These are phyloP conservation scores for Machimus atricapillus DNA, from an alignment of 2,888 invertebrate species.

Conservation along the genomic window DNA sequence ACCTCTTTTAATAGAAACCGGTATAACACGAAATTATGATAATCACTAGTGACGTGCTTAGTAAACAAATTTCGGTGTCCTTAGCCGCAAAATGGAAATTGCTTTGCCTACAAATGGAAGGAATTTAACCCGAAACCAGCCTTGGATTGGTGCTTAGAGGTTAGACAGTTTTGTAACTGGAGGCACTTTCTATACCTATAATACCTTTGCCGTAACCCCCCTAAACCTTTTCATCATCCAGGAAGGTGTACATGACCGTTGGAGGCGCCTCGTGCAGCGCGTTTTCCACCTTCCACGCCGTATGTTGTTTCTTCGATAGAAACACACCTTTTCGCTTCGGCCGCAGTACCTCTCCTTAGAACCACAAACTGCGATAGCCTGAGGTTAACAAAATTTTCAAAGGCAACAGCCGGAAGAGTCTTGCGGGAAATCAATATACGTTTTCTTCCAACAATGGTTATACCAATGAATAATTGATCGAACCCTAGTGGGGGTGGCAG, in stretches of 20 bases:
- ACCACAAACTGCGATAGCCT: background rate
- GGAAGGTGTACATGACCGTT: background rate
- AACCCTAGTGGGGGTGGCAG: background rate
- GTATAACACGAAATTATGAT: slow-evolving; percentile 8
- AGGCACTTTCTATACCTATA: background rate
- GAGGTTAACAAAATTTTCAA: background rate
- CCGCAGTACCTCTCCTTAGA: background rate
- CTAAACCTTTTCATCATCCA: background rate
- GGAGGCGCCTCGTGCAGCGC: background rate
- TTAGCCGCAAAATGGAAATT: background rate
- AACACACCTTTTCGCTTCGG: background rate
- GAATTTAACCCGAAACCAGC: background rate
- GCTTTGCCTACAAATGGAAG: background rate
- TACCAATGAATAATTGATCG: slow-evolving; percentile 1
- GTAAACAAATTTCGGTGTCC: background rate
- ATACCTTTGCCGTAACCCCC: background rate
- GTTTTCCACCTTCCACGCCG: background rate
- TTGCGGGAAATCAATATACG: slow-evolving; percentile 14
- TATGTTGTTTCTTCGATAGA: background rate
- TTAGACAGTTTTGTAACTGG: background rate
- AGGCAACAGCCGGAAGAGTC: background rate
- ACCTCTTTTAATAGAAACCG: background rate
- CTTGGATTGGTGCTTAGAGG: background rate
- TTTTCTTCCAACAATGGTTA: background rate
- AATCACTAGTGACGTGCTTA: slow-evolving; percentile 1